These are phyloP conservation scores for Limnephilus auricula DNA, from an alignment of 2,888 invertebrate species.

Conservation along the genomic window DNA sequence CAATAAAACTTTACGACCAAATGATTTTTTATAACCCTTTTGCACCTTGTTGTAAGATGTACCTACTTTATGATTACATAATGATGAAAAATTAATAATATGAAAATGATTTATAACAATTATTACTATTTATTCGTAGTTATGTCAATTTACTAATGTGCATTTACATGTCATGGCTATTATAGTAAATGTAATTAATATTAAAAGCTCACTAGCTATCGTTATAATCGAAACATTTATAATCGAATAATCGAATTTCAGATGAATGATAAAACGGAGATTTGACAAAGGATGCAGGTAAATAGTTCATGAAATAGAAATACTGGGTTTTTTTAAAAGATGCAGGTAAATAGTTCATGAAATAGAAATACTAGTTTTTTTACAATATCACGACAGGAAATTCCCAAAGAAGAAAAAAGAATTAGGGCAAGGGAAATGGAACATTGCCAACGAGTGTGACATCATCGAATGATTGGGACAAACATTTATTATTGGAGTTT, in stretches of 20 bases:
- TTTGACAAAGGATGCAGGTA: neutral
- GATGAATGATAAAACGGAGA: neutral
- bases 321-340: neutral
- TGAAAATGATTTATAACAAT: neutral
- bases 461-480: too few species aligned
- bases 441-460: neutral
- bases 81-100: too few species aligned
- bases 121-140: neutral
- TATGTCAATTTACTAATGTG: neutral
- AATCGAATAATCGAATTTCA: neutral
- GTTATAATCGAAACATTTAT: neutral
- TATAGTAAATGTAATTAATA: neutral
- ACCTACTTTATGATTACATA: neutral
- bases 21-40: neutral
- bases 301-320: neutral
- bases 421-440: neutral
- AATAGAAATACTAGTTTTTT: neutral
- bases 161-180: neutral
- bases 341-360: neutral
- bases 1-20: neutral
- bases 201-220: neutral
- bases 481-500: too few species aligned
- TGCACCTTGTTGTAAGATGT: neutral
- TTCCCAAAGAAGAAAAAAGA: neutral
- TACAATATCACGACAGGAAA: neutral